These are phyloP conservation scores for Tholera decimalis DNA, from an alignment of 2,888 invertebrate genomes.

Conservation along the genomic window DNA sequence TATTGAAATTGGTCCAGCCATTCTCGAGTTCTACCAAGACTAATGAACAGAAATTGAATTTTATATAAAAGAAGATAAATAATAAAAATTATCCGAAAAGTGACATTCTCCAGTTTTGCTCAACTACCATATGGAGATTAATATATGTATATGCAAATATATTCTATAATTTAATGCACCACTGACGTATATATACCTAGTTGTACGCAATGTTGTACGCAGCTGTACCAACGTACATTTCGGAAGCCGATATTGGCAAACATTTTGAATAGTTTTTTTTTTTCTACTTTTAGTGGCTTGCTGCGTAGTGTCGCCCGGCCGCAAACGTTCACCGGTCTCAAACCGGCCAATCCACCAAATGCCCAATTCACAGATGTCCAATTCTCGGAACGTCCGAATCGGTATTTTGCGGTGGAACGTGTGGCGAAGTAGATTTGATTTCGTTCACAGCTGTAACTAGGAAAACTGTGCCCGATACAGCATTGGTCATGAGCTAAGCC, in stretches of 20 bases:
- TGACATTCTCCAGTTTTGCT: not conserved
- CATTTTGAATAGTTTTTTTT: constrained; percentile 10
- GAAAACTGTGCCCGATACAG: not conserved
- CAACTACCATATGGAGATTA: too few species aligned
- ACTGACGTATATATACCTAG: too few species aligned
- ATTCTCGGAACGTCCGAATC: constrained; percentile 10
- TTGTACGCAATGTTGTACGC: not conserved
- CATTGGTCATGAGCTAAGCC: not conserved
- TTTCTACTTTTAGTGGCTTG: not conserved
- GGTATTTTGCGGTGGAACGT: constrained; percentile 15
- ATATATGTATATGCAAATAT: too few species aligned
- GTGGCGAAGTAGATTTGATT: constrained; percentile 36
- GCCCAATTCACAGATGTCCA: constrained; percentile 39
- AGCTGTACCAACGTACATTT: not conserved
- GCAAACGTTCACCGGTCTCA: constrained; percentile 16
- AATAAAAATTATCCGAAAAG: too few species aligned
- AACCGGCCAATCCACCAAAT: constrained; percentile 32
- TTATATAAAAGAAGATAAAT: too few species aligned
- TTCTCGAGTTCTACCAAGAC: too few species aligned
- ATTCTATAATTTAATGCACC: too few species aligned
- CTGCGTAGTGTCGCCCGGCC: not conserved
- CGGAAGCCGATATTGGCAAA: constrained; percentile 2
- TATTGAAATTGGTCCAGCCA: too few species aligned
- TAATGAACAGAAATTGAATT: too few species aligned
- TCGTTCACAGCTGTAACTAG: not conserved